phyloP scores from a whole-genome alignment of 2,797 vertebrate genomes.

The Typhlichthys eigenmanni region DNA sequence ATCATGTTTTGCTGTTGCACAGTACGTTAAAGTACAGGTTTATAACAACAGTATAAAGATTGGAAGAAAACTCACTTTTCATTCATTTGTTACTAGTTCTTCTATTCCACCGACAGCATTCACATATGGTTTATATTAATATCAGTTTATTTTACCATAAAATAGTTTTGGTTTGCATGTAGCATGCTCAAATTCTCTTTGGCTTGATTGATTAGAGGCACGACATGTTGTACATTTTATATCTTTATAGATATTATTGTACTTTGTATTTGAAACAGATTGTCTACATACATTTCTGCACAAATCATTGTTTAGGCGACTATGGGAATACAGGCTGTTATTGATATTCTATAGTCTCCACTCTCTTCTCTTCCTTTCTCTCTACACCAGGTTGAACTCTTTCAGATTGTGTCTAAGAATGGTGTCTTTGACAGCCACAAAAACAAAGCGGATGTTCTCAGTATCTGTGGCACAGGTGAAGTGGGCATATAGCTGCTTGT shows the following conservation, averaged over 20 bases:
- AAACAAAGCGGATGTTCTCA: conserved; percentile 89
- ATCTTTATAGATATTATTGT: neutral
- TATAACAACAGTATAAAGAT: neutral
- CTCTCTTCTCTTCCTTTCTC: neutral
- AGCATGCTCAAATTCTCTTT: conserved; percentile 17
- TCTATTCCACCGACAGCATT: neutral
- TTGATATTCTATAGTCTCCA: neutral
- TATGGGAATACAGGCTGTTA: neutral
- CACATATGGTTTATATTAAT: conserved; percentile 1
- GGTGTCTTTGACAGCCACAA: conserved; percentile 88
- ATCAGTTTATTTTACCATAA: too few species aligned
- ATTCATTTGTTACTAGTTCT: neutral
- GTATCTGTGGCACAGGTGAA: conserved; percentile 91
- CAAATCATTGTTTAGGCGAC: neutral
- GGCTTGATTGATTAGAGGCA: conserved; percentile 1
- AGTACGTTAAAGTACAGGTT: neutral
- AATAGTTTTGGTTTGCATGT: neutral
- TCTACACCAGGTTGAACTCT: conserved; percentile 85
- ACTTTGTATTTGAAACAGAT: too few species aligned
- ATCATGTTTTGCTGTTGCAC: neutral
- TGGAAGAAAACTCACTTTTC: neutral
- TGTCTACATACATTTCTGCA: neutral
- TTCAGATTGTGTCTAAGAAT: conserved; percentile 87
- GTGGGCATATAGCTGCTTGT: conserved; percentile 87
- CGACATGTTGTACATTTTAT: conserved; percentile 2